Conservation (phyloP, 2,888 invertebrate genomes). For the Trachelus troglodyta region DNA sequence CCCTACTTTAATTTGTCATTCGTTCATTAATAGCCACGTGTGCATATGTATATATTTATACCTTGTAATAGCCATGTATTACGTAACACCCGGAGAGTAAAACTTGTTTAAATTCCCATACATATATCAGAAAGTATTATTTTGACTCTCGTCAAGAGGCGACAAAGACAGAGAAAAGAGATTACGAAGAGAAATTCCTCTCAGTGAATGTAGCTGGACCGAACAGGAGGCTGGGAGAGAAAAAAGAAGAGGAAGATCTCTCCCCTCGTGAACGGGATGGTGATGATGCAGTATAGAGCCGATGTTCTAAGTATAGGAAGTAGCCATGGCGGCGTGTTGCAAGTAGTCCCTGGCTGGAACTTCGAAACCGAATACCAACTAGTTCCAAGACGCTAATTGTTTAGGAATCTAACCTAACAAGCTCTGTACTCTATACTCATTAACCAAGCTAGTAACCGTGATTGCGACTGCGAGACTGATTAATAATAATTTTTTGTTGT, state of each 20-base stretch:
- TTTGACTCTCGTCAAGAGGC: neutral
- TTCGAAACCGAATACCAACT: constrained; percentile 22
- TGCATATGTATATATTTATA: neutral
- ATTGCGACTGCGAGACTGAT: neutral
- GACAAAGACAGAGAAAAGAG: neutral
- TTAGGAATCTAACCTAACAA: neutral
- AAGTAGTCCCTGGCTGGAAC: constrained; percentile 17
- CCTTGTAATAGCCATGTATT: neutral
- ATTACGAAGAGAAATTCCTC: neutral
- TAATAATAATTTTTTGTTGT: neutral
- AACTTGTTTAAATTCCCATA: neutral
- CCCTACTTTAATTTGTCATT: neutral
- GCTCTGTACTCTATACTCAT: neutral
- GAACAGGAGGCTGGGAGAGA: constrained; percentile 19
- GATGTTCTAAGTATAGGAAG: constrained; percentile 42
- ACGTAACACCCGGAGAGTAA: neutral
- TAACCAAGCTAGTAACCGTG: neutral
- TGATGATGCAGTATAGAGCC: neutral
- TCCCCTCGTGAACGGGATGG: constrained; percentile 2
- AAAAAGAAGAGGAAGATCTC: constrained; percentile 22
- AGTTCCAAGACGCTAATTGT: neutral
- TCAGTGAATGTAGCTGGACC: neutral
- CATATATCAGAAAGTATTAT: neutral
- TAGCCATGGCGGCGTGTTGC: constrained; percentile 7
- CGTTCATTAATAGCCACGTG: neutral